phyloP scores from a whole-genome alignment of 2,888 invertebrate genomes.

The Ctena decussata region DNA sequence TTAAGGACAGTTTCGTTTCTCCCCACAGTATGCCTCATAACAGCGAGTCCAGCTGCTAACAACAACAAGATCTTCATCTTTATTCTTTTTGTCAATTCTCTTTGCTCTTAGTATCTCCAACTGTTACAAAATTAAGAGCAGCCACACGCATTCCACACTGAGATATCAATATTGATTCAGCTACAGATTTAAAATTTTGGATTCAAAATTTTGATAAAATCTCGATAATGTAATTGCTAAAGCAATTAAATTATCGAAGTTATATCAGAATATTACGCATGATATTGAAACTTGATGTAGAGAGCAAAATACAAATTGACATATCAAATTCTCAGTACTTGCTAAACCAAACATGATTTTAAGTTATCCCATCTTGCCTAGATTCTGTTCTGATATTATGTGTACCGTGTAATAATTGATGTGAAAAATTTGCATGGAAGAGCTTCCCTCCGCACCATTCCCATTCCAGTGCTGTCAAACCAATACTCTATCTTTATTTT shows the following conservation, averaged over 20 bases:
- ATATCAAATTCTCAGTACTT: not conserved
- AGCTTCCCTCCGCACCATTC: not conserved
- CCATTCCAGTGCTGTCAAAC: not conserved
- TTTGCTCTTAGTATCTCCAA: no score
- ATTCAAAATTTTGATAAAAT: no score
- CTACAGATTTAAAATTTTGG: no score
- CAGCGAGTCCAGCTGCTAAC: not conserved
- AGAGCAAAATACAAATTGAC: not conserved
- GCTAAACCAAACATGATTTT: no score
- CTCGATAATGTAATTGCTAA: no score
- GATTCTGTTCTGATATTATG: not conserved
- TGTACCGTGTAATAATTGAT: no score
- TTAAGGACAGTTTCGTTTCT: conserved; percentile 33
- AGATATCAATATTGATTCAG: no score
- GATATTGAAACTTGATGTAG: not conserved
- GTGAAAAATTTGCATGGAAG: no score
- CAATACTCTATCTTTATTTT: not conserved
- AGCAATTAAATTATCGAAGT: not conserved
- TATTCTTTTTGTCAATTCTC: no score
- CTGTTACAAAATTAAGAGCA: no score
- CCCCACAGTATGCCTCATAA: not conserved
- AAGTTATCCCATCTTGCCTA: no score
- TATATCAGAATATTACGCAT: not conserved
- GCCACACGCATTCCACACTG: no score
- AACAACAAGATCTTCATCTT: not conserved